These are phyloP conservation scores for Amphiprion clarkii DNA, from an alignment of 2,797 vertebrate species.

Conservation along the genomic window DNA sequence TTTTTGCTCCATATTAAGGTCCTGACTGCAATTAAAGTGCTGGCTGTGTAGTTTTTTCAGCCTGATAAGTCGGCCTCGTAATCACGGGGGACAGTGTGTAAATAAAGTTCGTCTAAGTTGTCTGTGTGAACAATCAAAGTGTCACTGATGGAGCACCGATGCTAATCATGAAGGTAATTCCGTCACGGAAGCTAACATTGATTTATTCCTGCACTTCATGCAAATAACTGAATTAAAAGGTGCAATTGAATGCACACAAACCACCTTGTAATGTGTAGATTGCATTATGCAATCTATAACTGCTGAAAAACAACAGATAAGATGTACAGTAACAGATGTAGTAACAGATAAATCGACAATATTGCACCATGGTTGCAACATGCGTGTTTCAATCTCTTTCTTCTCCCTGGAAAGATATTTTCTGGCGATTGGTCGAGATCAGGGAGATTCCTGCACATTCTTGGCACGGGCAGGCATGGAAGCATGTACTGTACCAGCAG, in stretches of 20 bases:
- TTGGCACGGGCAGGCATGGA: conserved; percentile 56
- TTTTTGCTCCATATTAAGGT: conserved; percentile 59
- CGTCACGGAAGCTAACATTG: conserved; percentile 17
- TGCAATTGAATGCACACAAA: neutral
- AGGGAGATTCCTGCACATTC: conserved; percentile 67
- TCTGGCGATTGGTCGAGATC: conserved; percentile 37
- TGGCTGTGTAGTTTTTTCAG: conserved; percentile 40
- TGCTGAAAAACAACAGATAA: neutral
- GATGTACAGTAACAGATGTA: neutral
- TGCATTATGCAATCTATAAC: neutral
- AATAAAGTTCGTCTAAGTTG: conserved; percentile 33
- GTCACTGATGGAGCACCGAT: conserved; percentile 13
- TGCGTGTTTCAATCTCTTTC: conserved; percentile 4
- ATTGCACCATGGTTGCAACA: conserved; percentile 43
- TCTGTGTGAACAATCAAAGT: conserved; percentile 8
- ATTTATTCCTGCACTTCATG: conserved; percentile 30
- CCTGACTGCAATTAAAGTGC: conserved; percentile 54
- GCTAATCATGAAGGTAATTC: conserved; percentile 6
- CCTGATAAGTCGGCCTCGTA: conserved; percentile 19
- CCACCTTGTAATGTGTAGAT: neutral
- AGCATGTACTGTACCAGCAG: conserved; percentile 57
- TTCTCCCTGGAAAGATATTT: conserved; percentile 45
- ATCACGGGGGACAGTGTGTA: conserved; percentile 11
- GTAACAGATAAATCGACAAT: conserved; percentile 5
- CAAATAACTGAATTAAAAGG: conserved; percentile 5